phyloP scores from a whole-genome alignment of 2,888 invertebrate species.

The Heteromurus nitidus region DNA sequence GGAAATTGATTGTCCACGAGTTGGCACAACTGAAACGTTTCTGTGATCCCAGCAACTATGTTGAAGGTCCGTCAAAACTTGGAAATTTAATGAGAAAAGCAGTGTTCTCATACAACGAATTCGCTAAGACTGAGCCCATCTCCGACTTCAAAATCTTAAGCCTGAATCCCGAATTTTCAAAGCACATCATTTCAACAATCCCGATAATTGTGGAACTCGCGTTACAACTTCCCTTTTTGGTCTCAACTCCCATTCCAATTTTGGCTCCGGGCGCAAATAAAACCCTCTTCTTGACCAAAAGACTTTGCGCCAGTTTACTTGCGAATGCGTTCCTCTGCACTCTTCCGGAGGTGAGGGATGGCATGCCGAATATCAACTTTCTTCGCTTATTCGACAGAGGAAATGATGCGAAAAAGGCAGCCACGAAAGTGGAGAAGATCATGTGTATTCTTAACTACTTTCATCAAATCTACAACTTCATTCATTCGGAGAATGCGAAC shows the following conservation, averaged over 20 bases:
- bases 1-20: too few species aligned
- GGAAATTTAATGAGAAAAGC: too few species aligned
- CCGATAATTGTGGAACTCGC: conserved; percentile 9
- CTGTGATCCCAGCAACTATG: too few species aligned
- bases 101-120: too few species aligned
- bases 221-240: conserved; percentile 14
- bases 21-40: too few species aligned
- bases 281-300: conserved; percentile 18
- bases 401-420: background rate
- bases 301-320: conserved; percentile 29
- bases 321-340: conserved; percentile 60
- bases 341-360: conserved; percentile 75
- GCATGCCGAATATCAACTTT: conserved; percentile 34
- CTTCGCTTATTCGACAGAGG: background rate
- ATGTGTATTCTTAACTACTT: conserved; percentile 54
- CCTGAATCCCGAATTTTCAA: too few species aligned
- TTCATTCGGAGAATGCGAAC: conserved; percentile 81
- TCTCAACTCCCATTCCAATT: conserved; percentile 72
- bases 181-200: too few species aligned
- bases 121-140: too few species aligned
- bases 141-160: too few species aligned
- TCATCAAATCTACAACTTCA: background rate
- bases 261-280: background rate
- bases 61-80: too few species aligned
- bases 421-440: conserved; percentile 30